A percentile compares a stretch with the other conserved stretches of the same genome.
phyloP scores from a whole-genome alignment of 2,113 vertebrate genomes.

The Dicerorhinus sumatrensis region DNA sequence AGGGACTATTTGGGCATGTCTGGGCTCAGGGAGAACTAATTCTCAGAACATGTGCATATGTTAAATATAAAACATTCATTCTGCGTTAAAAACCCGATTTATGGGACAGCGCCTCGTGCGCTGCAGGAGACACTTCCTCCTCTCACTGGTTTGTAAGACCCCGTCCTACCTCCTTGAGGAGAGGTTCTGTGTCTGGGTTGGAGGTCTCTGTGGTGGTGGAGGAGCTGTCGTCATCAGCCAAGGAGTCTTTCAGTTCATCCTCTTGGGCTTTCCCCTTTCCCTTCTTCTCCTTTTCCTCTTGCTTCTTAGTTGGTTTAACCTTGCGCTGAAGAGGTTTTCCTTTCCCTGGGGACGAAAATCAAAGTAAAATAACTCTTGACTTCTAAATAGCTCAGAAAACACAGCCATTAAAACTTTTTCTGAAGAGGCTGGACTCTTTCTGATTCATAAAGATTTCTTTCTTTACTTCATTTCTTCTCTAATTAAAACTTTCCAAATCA shows the following conservation, averaged over 20 bases:
- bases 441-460: conserved; percentile 12
- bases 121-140: neutral
- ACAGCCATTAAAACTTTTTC: neutral
- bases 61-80: rapidly evolving
- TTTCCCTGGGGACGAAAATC: conserved; percentile 87
- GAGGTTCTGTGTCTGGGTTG: conserved; percentile 95
- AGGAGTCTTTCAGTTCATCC: conserved; percentile 94
- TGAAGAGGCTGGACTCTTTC: neutral
- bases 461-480: neutral
- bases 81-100: neutral
- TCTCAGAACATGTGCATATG: rapidly evolving
- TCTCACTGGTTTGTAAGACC: rapidly evolving
- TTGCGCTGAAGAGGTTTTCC: conserved; percentile 92
- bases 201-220: conserved; percentile 99
- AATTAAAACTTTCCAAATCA: neutral
- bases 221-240: conserved; percentile 98
- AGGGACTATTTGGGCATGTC: rapidly evolving
- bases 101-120: rapidly evolving
- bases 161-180: conserved; percentile 92
- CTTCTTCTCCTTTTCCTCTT: conserved; percentile 93
- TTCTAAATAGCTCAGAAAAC: conserved; percentile 49
- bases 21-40: rapidly evolving
- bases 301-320: conserved; percentile 93
- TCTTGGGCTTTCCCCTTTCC: conserved; percentile 91
- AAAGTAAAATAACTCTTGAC: conserved; percentile 51